Conservation (phyloP, 2,888 invertebrate species). For the Prenolepis imparis region DNA sequence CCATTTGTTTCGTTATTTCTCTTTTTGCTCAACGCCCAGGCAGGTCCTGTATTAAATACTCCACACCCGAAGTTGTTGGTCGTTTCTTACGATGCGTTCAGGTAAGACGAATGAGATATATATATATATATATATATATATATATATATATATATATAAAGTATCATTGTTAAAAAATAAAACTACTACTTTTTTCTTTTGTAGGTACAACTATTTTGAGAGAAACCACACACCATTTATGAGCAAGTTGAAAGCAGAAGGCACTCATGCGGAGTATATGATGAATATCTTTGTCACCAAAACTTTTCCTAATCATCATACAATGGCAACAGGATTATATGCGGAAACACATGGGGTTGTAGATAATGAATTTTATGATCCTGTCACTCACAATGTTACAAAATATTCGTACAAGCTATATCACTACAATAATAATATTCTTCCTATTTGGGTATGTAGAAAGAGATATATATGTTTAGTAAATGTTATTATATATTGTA, state of each 20-base stretch:
- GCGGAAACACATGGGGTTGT: conserved; percentile 91
- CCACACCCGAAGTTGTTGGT: conserved; percentile 88
- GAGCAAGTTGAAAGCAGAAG: conserved; percentile 87
- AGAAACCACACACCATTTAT: conserved; percentile 88
- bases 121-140: background rate
- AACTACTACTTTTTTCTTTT: conserved; percentile 35
- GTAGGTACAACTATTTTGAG: conserved; percentile 89
- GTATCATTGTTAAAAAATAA: background rate
- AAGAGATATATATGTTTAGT: background rate
- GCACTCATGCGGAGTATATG: conserved; percentile 88
- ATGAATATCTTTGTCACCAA: conserved; percentile 90
- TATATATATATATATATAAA: no score
- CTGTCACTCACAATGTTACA: conserved; percentile 80
- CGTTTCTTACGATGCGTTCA: conserved; percentile 91
- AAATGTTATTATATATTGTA: background rate
- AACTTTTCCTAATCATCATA: conserved; percentile 92
- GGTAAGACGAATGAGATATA: conserved; percentile 68
- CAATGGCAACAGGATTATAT: conserved; percentile 91
- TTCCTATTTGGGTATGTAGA: conserved; percentile 88
- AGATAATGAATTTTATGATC: conserved; percentile 89
- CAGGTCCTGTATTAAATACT: conserved; percentile 78
- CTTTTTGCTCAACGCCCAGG: conserved; percentile 64
- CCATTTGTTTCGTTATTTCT: conserved; percentile 57
- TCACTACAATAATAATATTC: conserved; percentile 87
- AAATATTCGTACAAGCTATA: conserved; percentile 86